These are phyloP conservation scores for Andrena praecox DNA, from an alignment of 2,888 invertebrate genomes.

Conservation along the genomic window DNA sequence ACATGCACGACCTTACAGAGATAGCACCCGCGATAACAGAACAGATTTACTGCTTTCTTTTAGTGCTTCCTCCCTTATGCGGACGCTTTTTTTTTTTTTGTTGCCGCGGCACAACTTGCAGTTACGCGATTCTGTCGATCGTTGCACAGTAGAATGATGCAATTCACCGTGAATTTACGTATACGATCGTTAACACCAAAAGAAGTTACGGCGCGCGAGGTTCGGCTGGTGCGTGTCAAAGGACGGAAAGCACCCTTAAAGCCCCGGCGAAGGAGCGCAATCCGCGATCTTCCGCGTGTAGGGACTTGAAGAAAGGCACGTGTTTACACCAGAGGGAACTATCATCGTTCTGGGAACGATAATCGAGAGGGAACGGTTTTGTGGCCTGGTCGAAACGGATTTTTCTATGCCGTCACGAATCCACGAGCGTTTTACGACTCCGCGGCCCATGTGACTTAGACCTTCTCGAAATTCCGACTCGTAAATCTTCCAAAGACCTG, in stretches of 20 bases:
- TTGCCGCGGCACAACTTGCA: background rate
- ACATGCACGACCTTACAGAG: constrained; percentile 31
- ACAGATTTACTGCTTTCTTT: constrained; percentile 37
- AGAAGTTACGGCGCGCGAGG: constrained; percentile 15
- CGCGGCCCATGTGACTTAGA: constrained; percentile 9
- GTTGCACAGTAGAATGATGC: background rate
- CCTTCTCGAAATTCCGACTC: constrained; percentile 58
- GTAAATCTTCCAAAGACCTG: constrained; percentile 56
- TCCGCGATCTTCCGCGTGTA: background rate
- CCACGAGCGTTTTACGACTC: constrained; percentile 59
- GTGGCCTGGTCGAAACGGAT: constrained; percentile 30
- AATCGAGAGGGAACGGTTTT: constrained; percentile 40
- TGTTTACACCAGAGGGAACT: constrained; percentile 6
- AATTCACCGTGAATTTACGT: constrained; percentile 8
- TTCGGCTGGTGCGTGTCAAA: constrained; percentile 7
- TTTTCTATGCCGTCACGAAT: constrained; percentile 22
- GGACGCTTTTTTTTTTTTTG: background rate
- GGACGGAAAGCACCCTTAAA: background rate
- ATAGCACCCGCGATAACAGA: constrained; percentile 40
- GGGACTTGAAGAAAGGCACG: background rate
- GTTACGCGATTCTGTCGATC: constrained; percentile 19
- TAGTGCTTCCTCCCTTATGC: background rate
- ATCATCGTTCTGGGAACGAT: constrained; percentile 45
- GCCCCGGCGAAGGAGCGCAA: background rate
- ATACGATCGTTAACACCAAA: background rate